These are phyloP conservation scores for Dolichallabes microphthalmus DNA, from an alignment of 2,113 vertebrate species.

Conservation along the genomic window DNA sequence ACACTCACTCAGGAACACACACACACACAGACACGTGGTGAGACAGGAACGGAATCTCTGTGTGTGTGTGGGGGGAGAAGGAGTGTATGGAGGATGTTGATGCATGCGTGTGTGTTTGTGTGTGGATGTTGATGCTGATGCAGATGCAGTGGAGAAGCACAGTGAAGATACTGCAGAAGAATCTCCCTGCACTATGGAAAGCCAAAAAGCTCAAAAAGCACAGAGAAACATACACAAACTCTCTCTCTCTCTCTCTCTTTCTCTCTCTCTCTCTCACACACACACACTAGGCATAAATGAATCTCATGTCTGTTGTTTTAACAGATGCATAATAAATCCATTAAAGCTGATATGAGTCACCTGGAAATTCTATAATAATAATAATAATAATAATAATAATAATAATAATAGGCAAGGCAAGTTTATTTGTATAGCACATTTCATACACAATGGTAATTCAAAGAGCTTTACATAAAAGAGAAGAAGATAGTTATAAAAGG, in stretches of 20 bases:
- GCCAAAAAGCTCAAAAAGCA: background rate
- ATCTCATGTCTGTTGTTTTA: too few species aligned
- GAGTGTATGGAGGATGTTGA: background rate
- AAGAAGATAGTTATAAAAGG: too few species aligned
- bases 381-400: too few species aligned
- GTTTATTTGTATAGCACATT: too few species aligned
- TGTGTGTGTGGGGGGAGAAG: background rate
- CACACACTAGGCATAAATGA: background rate
- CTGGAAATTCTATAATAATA: background rate
- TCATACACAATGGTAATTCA: too few species aligned
- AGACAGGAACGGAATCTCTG: background rate
- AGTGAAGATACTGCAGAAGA: constrained; percentile 32
- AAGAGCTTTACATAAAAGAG: too few species aligned
- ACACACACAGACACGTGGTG: constrained; percentile 1
- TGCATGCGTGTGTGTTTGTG: constrained; percentile 6
- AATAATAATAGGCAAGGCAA: too few species aligned
- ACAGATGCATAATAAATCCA: too few species aligned
- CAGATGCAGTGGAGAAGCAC: constrained; percentile 5
- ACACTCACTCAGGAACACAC: background rate
- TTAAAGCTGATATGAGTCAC: too few species aligned
- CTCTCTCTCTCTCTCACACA: background rate
- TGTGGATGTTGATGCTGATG: constrained; percentile 12
- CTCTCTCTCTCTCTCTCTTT: background rate
- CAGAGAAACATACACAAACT: background rate
- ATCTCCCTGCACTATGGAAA: constrained; percentile 30